Percentiles rank a stretch among this genome's conserved stretches.
Conservation (phyloP, 2,113 vertebrate species). For the Cariama cristata region DNA sequence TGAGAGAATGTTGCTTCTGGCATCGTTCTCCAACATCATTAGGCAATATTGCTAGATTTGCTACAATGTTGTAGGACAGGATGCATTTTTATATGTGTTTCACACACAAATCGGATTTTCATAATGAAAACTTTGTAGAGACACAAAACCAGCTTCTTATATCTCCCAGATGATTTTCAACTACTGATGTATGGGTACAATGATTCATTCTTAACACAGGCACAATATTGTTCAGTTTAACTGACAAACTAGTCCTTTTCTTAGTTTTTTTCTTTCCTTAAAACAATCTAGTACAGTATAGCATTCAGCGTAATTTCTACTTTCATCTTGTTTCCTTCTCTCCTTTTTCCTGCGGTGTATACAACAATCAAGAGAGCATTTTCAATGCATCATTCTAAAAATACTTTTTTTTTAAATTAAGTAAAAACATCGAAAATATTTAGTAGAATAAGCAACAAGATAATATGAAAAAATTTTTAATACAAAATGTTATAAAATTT, state of each 20-base stretch:
- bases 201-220: not conserved
- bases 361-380: not conserved
- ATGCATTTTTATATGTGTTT: not conserved
- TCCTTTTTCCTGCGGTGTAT: not conserved
- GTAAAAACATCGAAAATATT: not conserved
- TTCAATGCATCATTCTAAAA: not conserved
- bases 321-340: not conserved
- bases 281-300: not conserved
- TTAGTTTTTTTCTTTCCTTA: not conserved
- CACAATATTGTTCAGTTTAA: not conserved
- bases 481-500: not conserved
- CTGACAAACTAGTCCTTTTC: not conserved
- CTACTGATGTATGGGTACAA: not conserved
- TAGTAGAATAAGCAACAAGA: not conserved
- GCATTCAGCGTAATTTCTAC: not conserved
- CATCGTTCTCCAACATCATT: not conserved
- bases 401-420: not conserved
- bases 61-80: not conserved
- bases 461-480: not conserved
- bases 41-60: not conserved
- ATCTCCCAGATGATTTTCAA: not conserved
- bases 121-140: not conserved
- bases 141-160: not conserved
- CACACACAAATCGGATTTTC: not conserved
- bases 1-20: not conserved